Evolutionary conservation across 2,797 vertebrate species (phyloP).

Genomic region (Pyrrhura leucotis): DNA sequence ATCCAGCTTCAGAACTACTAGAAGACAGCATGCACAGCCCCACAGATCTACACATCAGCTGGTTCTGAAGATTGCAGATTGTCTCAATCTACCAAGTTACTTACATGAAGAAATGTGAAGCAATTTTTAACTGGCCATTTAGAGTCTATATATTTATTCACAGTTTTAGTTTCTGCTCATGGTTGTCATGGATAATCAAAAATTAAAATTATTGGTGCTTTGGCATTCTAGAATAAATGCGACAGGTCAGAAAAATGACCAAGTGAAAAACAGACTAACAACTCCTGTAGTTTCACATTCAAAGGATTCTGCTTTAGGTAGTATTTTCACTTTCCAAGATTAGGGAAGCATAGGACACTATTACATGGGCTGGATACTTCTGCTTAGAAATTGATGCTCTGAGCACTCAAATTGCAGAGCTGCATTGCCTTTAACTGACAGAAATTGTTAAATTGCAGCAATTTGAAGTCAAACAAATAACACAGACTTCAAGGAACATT

Average conservation of each 20-base stretch:
- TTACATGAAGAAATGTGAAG: not conserved
- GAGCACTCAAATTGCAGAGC: not conserved
- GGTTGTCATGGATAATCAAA: not conserved
- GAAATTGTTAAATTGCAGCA: not conserved
- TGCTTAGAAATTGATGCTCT: not conserved
- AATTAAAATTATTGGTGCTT: not conserved
- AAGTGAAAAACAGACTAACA: not conserved
- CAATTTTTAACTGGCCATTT: not conserved
- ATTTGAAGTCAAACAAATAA: not conserved
- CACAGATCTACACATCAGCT: not conserved
- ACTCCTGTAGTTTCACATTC: not conserved
- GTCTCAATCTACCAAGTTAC: not conserved
- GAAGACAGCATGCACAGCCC: not conserved
- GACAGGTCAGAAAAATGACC: not conserved
- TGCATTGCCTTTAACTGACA: not conserved
- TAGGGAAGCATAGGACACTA: not conserved
- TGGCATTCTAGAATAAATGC: not conserved
- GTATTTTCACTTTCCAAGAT: not conserved
- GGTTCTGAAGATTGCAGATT: not conserved
- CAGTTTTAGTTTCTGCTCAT: not conserved
- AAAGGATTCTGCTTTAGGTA: not conserved
- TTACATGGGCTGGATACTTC: not conserved
- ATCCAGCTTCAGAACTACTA: not conserved
- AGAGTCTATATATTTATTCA: not conserved
- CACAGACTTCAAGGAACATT: not conserved